phyloP scores from a whole-genome alignment of 2,888 invertebrate species.

The Drosophila paranaensis region DNA sequence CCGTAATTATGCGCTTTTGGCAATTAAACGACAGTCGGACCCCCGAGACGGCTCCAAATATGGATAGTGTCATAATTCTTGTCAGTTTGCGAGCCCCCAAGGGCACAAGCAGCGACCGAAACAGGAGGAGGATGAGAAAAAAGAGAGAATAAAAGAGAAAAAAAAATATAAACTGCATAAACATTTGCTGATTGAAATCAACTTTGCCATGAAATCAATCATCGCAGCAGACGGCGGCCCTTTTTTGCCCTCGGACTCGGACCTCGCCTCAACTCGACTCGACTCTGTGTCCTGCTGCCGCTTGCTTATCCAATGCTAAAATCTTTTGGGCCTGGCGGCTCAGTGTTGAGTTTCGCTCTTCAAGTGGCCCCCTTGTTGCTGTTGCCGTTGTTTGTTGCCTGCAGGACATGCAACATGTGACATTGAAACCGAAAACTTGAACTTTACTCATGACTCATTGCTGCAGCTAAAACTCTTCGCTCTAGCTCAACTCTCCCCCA shows the following conservation, averaged over 20 bases:
- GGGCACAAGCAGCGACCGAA: conserved; percentile 33
- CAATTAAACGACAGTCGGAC: conserved; percentile 68
- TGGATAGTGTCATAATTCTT: conserved; percentile 77
- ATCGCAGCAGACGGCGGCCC: conserved; percentile 69
- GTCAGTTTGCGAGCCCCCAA: conserved; percentile 76
- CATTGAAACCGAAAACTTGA: conserved; percentile 71
- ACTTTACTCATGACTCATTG: conserved; percentile 32
- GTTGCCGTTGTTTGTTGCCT: conserved; percentile 22
- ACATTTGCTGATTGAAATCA: conserved; percentile 82
- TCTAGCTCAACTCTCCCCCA: conserved; percentile 1
- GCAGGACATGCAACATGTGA: conserved; percentile 79
- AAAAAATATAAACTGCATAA: conserved; percentile 68
- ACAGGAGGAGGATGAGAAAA: conserved; percentile 4
- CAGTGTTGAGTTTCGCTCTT: conserved; percentile 73
- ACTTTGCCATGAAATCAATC: conserved; percentile 83
- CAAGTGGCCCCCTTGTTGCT: conserved; percentile 56
- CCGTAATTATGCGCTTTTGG: conserved; percentile 75
- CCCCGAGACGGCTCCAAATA: conserved; percentile 62
- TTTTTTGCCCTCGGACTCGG: conserved; percentile 42
- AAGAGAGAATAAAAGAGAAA: neutral
- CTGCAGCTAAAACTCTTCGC: conserved; percentile 1
- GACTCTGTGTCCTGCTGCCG: conserved; percentile 21
- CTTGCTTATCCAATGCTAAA: conserved; percentile 67
- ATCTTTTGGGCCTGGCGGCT: conserved; percentile 57
- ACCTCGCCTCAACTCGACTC: conserved; percentile 11